Conservation (phyloP, 2,797 vertebrate species). For the Lepidocolaptes lacrymiger region DNA sequence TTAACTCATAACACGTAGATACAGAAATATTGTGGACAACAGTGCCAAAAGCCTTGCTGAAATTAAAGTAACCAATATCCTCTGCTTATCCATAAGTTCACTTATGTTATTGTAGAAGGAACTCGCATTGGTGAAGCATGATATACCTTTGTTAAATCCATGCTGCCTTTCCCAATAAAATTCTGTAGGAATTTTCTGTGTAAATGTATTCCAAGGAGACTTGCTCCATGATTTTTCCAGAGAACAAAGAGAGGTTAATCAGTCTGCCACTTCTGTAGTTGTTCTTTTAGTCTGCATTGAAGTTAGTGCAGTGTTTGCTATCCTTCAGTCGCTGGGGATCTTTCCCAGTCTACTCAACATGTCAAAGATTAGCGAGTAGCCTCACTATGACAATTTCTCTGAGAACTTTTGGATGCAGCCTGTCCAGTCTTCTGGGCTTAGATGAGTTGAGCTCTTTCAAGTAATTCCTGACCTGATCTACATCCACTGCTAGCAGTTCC, state of each 20-base stretch:
- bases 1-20: not conserved
- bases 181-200: not conserved
- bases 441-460: not conserved
- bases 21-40: not conserved
- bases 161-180: not conserved
- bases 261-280: not conserved
- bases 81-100: not conserved
- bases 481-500: not conserved
- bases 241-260: not conserved
- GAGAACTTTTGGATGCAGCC: not conserved
- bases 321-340: not conserved
- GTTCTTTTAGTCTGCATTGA: not conserved
- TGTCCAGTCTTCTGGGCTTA: not conserved
- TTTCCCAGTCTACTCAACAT: not conserved
- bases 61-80: not conserved
- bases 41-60: not conserved
- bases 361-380: not conserved
- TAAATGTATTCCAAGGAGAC: not conserved
- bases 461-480: not conserved
- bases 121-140: not conserved
- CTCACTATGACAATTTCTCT: no score
- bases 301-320: not conserved
- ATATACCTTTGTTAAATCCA: not conserved
- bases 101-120: not conserved
- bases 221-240: not conserved